phyloP scores from a whole-genome alignment of 2,888 invertebrate species.

The Platerodrilus igneus region DNA sequence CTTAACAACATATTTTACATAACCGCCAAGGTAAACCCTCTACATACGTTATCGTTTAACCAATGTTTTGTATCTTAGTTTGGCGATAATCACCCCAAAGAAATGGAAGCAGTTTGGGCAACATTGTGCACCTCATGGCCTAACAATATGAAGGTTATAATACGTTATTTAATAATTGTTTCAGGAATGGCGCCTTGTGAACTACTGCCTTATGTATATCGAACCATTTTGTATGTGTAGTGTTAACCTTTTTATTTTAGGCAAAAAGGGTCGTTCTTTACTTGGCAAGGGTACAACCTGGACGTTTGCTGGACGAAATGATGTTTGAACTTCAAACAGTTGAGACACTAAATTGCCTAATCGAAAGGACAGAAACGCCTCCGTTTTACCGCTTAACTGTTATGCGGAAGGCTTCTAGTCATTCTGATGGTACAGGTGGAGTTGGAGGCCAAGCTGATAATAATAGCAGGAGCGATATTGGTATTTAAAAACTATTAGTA shows the following conservation, averaged over 20 bases:
- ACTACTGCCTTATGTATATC: conserved; percentile 78
- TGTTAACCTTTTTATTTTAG: conserved; percentile 49
- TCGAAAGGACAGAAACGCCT: conserved; percentile 96
- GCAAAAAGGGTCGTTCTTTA: conserved; percentile 93
- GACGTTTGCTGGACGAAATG: conserved; percentile 91
- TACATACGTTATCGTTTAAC: neutral
- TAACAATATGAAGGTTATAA: conserved; percentile 93
- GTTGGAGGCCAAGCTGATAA: conserved; percentile 52
- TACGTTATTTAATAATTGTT: conserved; percentile 92
- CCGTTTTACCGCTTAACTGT: conserved; percentile 95
- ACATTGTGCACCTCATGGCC: conserved; percentile 95
- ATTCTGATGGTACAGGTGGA: conserved; percentile 59
- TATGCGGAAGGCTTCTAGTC: conserved; percentile 85
- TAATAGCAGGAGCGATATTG: conserved; percentile 45
- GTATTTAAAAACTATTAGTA: conserved; percentile 28
- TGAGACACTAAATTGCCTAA: conserved; percentile 91
- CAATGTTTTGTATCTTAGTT: conserved; percentile 57
- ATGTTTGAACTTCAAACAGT: conserved; percentile 97
- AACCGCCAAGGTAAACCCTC: conserved; percentile 76
- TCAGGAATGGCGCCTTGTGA: conserved; percentile 97
- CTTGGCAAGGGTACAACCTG: conserved; percentile 86
- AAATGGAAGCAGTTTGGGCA: conserved; percentile 95
- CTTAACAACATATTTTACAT: conserved; percentile 98
- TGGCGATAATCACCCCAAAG: conserved; percentile 92
- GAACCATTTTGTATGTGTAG: neutral